Conservation (phyloP, 2,113 vertebrate genomes). For the Halcyon senegalensis region DNA sequence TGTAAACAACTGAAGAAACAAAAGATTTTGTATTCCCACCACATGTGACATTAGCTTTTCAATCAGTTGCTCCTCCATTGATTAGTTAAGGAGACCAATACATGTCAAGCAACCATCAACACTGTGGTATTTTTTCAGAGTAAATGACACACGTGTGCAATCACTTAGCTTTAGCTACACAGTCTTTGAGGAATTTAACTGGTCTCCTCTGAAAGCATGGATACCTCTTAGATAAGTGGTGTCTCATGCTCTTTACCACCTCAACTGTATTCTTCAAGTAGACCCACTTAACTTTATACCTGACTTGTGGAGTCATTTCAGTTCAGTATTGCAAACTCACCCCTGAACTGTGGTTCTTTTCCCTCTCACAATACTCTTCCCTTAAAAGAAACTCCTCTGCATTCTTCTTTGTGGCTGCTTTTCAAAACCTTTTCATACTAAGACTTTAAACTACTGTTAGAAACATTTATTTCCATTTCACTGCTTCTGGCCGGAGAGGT, state of each 20-base stretch:
- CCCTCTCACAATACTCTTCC: neutral
- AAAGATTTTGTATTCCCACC: neutral
- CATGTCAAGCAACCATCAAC: neutral
- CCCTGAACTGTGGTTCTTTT: neutral
- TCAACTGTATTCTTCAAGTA: neutral
- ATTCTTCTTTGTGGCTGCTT: neutral
- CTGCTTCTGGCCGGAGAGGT: neutral
- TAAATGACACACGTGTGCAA: neutral
- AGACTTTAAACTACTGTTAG: conserved; percentile 28
- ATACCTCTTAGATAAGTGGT: neutral
- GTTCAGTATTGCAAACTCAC: neutral
- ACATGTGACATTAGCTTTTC: neutral
- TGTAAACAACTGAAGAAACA: neutral
- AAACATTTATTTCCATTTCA: neutral
- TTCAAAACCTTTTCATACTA: neutral
- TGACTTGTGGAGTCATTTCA: neutral
- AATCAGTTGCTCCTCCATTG: neutral
- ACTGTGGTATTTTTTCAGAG: neutral
- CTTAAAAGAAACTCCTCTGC: neutral
- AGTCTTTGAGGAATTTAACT: neutral
- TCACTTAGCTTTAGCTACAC: neutral
- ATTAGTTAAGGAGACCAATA: neutral
- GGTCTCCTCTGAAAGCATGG: neutral
- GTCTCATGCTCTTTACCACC: neutral
- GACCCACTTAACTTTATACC: neutral